Evolutionary conservation across 92 coral and sea anemone genomes (phyloP), one percentile per base, ranked within the genome.

Genomic region (Chrysogorgia sp.): DNA sequence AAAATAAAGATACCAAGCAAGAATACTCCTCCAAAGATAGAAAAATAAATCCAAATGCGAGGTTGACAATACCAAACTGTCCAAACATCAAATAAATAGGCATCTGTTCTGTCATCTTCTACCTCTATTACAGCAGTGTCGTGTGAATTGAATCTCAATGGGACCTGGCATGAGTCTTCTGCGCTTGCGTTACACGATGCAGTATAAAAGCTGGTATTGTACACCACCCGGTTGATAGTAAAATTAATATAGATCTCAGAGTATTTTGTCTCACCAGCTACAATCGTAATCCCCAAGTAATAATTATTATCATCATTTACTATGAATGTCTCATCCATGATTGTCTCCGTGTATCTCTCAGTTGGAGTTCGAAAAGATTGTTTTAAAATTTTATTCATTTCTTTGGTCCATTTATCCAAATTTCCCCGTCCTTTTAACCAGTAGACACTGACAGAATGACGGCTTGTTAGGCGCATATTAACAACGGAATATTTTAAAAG

Each of bases 351-450:
- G 52, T 29, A 72, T 35, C 33, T 52, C 45, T 37, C 79, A 13
- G 49, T 48, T 28, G 19, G 23, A 26, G 33, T 26, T 31, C 24
- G 13, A 49, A 49, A 34, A 10, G 65, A 30, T 72, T 72, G 40
- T 53, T 72, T 35, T 29, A 72, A 52, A 56, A 10, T 65, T 0
- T 55, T 56, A 7, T 22, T 72, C 64, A 72, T 72, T 53, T 72
- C 50, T 30, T 28, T 41, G 19, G 31, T 53, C 79, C 79, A 72
- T 56, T 72, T 55, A 34, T 53, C 65, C 37, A 72, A 53, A 15
- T n/a, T 72, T 50, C n/a, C 55, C 3, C 79, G 63, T 53, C 79
- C 79, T 72, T 72, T 72, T 25, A 72, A 40, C 79, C 79, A 72
- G 25, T 72, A 72, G 35, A 72, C 79, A 56, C 58, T 72, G n/a